Conservation (phyloP, 1,140 invertebrate genomes). For the Glomeris maerens region DNA sequence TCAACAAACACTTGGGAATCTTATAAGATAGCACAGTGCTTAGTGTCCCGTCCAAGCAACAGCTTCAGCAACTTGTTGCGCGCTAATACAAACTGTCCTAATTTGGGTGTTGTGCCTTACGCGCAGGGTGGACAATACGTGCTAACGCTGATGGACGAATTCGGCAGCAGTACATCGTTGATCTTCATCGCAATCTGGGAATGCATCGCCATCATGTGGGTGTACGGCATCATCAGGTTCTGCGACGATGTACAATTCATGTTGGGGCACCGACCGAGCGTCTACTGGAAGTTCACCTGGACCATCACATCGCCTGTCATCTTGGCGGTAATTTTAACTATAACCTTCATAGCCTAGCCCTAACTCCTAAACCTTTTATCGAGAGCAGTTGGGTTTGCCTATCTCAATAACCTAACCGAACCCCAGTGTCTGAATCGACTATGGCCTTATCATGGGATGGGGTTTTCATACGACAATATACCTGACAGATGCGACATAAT, state of each 20-base stretch:
- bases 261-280: slow-evolving; percentile 23
- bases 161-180: slow-evolving; percentile 39
- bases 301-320: slow-evolving; percentile 25
- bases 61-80: too few relatives aligned
- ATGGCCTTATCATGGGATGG: too few relatives aligned
- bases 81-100: too few relatives aligned
- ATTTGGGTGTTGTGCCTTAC: too few relatives aligned
- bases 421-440: too few relatives aligned
- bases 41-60: too few relatives aligned
- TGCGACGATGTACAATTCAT: slow-evolving; percentile 33
- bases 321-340: slow-evolving; percentile 24
- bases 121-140: slow-evolving; percentile 30
- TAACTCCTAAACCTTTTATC: not conserved
- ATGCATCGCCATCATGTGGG: slow-evolving; percentile 31
- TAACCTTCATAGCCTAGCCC: not conserved
- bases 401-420: too few relatives aligned
- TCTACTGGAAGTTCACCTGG: slow-evolving; percentile 31
- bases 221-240: slow-evolving; percentile 33
- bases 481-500: too few relatives aligned
- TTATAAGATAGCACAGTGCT: too few relatives aligned
- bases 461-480: too few relatives aligned
- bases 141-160: slow-evolving; percentile 30
- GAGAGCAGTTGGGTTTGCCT: too few relatives aligned
- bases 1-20: too few relatives aligned
- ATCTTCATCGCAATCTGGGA: slow-evolving; percentile 29